These are phyloP conservation scores for Galbula dea DNA, from an alignment of 2,113 vertebrate genomes.

Conservation along the genomic window DNA sequence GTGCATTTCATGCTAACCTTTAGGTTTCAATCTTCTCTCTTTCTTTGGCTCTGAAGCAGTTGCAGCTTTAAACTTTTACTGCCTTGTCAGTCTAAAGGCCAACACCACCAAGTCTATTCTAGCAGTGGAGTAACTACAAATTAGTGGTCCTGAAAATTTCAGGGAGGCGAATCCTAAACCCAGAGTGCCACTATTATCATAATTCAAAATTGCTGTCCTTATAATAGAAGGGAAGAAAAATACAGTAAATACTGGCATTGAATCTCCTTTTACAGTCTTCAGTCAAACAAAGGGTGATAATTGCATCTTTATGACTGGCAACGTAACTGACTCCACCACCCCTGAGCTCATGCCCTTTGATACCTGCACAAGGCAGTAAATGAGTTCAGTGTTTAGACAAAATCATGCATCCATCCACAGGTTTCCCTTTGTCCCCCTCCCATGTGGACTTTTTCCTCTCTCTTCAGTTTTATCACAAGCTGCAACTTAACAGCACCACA, in stretches of 20 bases:
- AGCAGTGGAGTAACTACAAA: constrained; percentile 78
- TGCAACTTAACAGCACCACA: background rate
- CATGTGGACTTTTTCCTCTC: background rate
- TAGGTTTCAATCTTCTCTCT: constrained; percentile 83
- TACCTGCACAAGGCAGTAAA: background rate
- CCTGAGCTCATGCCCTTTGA: constrained; percentile 34
- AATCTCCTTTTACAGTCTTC: constrained; percentile 60
- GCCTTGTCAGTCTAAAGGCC: constrained; percentile 81
- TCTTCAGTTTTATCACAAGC: background rate
- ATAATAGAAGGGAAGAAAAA: constrained; percentile 46
- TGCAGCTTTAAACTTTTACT: constrained; percentile 83
- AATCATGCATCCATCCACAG: background rate
- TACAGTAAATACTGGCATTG: constrained; percentile 51
- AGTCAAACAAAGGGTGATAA: constrained; percentile 60
- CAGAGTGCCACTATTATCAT: constrained; percentile 59
- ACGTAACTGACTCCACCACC: constrained; percentile 43
- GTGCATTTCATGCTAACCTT: constrained; percentile 86
- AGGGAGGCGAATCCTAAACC: constrained; percentile 73
- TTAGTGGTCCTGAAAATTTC: constrained; percentile 81
- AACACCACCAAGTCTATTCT: constrained; percentile 73
- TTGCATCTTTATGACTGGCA: constrained; percentile 70
- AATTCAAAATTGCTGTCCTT: constrained; percentile 74
- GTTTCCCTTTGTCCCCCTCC: background rate
- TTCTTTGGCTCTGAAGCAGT: constrained; percentile 76
- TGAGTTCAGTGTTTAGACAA: background rate